phyloP scores from a whole-genome alignment of 2,888 invertebrate genomes.

The Cantharis flavilabris region DNA sequence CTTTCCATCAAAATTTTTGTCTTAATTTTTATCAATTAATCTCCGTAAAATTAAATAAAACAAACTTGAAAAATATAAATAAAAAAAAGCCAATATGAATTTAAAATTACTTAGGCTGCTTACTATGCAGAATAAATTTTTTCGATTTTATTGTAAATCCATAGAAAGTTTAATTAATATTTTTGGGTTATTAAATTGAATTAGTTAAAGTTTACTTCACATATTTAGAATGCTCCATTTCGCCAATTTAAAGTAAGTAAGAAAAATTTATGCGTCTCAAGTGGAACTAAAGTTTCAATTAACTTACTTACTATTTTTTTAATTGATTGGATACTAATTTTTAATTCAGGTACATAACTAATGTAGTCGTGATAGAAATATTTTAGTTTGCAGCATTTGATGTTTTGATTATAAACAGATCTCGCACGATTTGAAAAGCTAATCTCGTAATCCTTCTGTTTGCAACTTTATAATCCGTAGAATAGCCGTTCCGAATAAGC shows the following conservation, averaged over 20 bases:
- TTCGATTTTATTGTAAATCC: neutral
- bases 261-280: neutral
- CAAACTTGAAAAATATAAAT: too few relatives aligned
- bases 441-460: neutral
- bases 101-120: too few relatives aligned
- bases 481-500: neutral
- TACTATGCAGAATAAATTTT: neutral
- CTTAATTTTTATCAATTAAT: too few relatives aligned
- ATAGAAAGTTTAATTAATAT: neutral
- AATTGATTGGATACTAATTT: neutral
- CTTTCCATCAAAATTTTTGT: too few relatives aligned
- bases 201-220: neutral
- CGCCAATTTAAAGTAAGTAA: neutral
- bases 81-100: too few relatives aligned
- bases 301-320: neutral
- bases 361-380: neutral
- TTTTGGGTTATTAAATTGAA: neutral
- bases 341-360: neutral
- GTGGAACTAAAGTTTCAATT: neutral
- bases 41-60: too few relatives aligned
- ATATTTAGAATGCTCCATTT: neutral
- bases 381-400: neutral
- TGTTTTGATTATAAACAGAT: neutral
- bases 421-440: neutral
- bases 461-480: neutral